phyloP scores from a whole-genome alignment of 2,797 vertebrate species.

The Parauchenoglanis punctatus region DNA sequence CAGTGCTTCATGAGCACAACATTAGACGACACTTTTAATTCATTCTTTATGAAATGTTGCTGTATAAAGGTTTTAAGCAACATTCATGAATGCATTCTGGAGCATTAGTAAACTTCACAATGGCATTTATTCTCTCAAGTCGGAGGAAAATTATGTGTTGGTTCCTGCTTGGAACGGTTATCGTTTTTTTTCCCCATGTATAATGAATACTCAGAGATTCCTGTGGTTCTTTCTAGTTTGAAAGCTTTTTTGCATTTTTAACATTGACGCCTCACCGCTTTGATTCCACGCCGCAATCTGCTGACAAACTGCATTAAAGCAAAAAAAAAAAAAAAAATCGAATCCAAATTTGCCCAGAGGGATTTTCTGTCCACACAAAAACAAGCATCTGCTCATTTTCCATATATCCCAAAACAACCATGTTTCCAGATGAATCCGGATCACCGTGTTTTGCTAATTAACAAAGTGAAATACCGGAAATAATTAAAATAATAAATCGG shows the following conservation, averaged over 20 bases:
- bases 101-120: background rate
- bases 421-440: slow-evolving; percentile 12
- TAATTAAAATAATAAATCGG: background rate
- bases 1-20: background rate
- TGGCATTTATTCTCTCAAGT: too few species aligned
- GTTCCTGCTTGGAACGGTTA: background rate
- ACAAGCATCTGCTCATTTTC: slow-evolving; percentile 21
- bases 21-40: background rate
- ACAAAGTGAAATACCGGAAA: background rate
- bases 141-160: background rate
- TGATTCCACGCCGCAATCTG: background rate
- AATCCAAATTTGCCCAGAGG: slow-evolving; percentile 5
- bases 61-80: background rate
- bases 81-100: background rate
- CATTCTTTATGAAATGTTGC: background rate
- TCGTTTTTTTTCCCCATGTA: background rate
- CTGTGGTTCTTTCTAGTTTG: background rate
- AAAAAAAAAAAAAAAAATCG: background rate
- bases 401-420: slow-evolving; percentile 13
- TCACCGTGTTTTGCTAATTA: background rate
- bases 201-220: background rate
- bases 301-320: slow-evolving; percentile 14
- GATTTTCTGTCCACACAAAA: slow-evolving; percentile 1
- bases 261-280: background rate
- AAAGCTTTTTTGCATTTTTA: background rate